Evolutionary conservation across 2,797 vertebrate species (phyloP), one percentile per base, ranked within the genome.

Genomic region (Chromobotia macracanthus): DNA sequence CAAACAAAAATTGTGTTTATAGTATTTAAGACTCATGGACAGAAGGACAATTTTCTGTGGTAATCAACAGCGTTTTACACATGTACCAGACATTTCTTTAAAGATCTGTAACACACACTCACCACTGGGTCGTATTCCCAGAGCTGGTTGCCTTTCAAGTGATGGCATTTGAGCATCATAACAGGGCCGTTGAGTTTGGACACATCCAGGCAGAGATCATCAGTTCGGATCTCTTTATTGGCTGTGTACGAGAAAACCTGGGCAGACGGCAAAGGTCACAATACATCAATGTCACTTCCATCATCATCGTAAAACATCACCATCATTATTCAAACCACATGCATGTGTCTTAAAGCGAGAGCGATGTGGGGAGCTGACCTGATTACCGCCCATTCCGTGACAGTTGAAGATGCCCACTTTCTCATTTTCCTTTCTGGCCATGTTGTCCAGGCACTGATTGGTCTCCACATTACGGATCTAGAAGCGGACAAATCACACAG

Each of bases 401-500:
- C 98, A 99, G 91, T 99, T 99, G 88, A 99, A 99, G 87, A 99
- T 99, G 87, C 98, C 98, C 80, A 99, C 97, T 93, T 99, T 99
- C 90, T 99, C 98, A n/a, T 99, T 99, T 89, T 99, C 98, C 88
- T 99, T 99, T 84, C 98, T 96, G 84, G 97, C 98, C 98, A 99
- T 99, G 89, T 99, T 99, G 92, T 99, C 98, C 90, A 99, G 91
- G 89, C 98, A 99, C 81, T 99, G 97, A 89, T 99, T 99, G 75
- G 98, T 99, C 90, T 99, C 97, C 85, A 98, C 96, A n/a, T 99
- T 99, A 85, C 97, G 94, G 86, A 99, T 98, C 97, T 99, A 83
- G 58, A 65, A 78, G 55, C 13, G 79, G 83, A 63, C 86, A 78
- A 82, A 69, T 85, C 56, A 83, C n/a, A 80, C 48, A 58, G n/a